Evolutionary conservation across 2,888 invertebrate species (phyloP), one percentile per base, ranked within the genome.

Genomic region (Venusia cambrica): DNA sequence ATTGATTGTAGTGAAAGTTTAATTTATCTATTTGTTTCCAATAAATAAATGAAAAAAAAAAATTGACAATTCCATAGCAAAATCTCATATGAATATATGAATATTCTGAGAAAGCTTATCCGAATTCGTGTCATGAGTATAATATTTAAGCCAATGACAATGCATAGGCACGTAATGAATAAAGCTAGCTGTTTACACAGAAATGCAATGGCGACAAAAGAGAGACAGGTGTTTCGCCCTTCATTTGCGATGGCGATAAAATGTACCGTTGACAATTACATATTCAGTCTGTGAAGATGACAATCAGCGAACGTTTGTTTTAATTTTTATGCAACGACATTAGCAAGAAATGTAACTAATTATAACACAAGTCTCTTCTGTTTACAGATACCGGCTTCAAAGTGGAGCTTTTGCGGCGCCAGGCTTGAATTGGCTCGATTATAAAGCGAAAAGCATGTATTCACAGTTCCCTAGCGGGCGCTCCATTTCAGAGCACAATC

Each of bases 351-450:
- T 22, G 21, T 11, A 13, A 27, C 26, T 38, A 25, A 15, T 28
- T 17, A 26, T 33, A 15, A 33, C 26, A 16, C 26, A n/a, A n/a
- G n/a, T n/a, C n/a, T n/a, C 20, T 3, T 26, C 15, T 33, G 10
- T 18, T 32, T 24, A 16, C 15, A 11, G 30, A 28, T 31, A 16
- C 32, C 15, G 22, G 22, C 24, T 27, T 25, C 27, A 22, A 32
- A 26, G 14, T 20, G 19, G 33, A 36, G 28, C 30, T 38, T 21
- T 39, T 30, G 22, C 25, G 56, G 58, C 56, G 57, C 61, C 57
- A 53, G 54, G 60, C 65, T 67, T 68, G 67, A 68, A 66, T 70
- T 64, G 62, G 55, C 64, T 62, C 59, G 59, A 65, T 73, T 70
- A 67, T 65, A 67, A 62, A 58, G 57, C 54, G 62, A 68, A 72